Base-by-base conservation (phyloP, 2,113 vertebrate species). In the Nothocercus julius region DNA sequence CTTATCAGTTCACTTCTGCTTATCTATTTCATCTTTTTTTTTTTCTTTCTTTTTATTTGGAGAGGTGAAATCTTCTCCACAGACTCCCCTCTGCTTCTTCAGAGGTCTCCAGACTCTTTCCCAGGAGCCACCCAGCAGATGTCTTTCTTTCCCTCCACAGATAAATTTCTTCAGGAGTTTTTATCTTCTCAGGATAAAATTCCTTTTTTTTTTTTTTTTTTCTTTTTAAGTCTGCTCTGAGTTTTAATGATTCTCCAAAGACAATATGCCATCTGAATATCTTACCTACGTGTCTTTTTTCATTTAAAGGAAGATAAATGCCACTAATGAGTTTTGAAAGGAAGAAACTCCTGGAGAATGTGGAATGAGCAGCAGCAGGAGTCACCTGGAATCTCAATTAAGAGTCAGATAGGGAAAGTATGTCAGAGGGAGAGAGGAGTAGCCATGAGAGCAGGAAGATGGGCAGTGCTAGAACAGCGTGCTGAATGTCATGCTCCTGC, bases 321-420 rank as follows among this genome's bases (percentile, higher is more conserved):
- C 83, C 68, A 81, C 85, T 97, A 93, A 95, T 94, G 95, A 92
- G 92, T 95, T 96, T 93, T 94, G 94, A 97, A 94, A 97, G 87
- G 91, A 67, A 73, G 74, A 1, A 1, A 1, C 90, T 95, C 74
- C 0, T 0, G 14, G 30, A 92, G 95, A 95, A 95, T 96, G 36
- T 73, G 83, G 90, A 97, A 97, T 97, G 94, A 97, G 82, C 44
- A 14, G 76, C 14, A 82, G 66, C 27, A 81, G n/a, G 36, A 83
- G 34, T 59, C 2, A 1, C 36, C 58, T 44, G 85, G 85, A 96
- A 96, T 96, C 63, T 94, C 78, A 96, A 93, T 94, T 21, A 96
- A 49, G 0, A 4, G 53, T 49, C 0, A 0, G 32, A 27, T 47
- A 76, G 70, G 72, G 90, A 66, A 70, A 25, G 58, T 51, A 12